These are phyloP conservation scores for Parambassis ranga DNA, from an alignment of 2,797 vertebrate genomes.

Conservation along the genomic window DNA sequence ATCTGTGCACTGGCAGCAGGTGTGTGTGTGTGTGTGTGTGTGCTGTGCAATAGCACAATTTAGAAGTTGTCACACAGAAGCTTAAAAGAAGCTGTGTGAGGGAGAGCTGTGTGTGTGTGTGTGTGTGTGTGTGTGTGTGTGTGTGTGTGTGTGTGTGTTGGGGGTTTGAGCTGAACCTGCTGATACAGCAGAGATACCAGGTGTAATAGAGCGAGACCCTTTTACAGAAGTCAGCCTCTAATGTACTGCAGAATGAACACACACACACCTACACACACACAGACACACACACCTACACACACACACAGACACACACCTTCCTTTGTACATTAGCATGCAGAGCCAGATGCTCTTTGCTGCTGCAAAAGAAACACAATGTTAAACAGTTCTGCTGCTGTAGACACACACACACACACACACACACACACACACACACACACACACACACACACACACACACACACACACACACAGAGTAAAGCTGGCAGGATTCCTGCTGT, in stretches of 20 bases:
- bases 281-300: neutral
- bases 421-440: neutral
- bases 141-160: neutral
- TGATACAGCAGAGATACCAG: slow-evolving; percentile 49
- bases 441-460: neutral
- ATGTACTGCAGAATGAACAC: slow-evolving; percentile 12
- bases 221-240: slow-evolving; percentile 22
- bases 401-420: neutral
- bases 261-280: slow-evolving; percentile 13
- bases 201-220: slow-evolving; percentile 31
- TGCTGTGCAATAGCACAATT: no score
- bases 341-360: neutral
- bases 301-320: neutral
- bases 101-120: neutral
- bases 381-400: neutral
- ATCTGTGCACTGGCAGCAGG: slow-evolving; percentile 10
- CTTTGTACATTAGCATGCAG: neutral
- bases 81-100: no score
- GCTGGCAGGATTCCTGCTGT: neutral
- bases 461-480: neutral
- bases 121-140: slow-evolving; percentile 1
- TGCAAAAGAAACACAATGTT: slow-evolving; percentile 6
- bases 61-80: no score
- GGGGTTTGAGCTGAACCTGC: slow-evolving; percentile 35
- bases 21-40: neutral